Conservation (phyloP, 2,797 vertebrate genomes). For the Acropternis orthonyx region DNA sequence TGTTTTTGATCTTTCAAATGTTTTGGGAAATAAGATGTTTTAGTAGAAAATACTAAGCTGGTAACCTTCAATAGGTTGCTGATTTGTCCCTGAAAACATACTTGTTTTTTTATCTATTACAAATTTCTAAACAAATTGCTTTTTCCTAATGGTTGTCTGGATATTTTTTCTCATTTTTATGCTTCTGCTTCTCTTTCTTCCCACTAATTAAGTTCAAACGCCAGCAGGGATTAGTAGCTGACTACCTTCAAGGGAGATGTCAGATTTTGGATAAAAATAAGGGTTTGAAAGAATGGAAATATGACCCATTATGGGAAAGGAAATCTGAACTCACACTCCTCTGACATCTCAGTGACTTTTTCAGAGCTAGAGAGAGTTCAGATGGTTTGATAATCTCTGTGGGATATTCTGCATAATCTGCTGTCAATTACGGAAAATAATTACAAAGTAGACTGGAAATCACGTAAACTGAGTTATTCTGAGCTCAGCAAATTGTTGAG, state of each 20-base stretch:
- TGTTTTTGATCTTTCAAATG: background rate
- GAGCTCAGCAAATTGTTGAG: background rate
- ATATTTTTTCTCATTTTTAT: background rate
- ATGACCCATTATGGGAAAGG: background rate
- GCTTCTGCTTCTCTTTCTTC: background rate
- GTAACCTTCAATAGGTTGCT: background rate
- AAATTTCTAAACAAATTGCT: background rate
- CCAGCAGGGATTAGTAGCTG: background rate
- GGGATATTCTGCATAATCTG: background rate
- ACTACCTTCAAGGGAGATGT: background rate
- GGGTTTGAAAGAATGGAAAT: background rate
- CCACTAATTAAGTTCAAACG: background rate
- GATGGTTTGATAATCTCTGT: background rate
- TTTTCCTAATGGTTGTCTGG: background rate
- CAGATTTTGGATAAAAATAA: background rate
- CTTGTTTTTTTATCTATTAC: background rate
- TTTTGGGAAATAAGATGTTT: background rate
- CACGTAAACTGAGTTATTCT: background rate
- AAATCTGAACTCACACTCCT: background rate
- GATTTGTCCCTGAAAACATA: background rate
- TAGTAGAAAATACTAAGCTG: background rate
- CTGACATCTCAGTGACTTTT: background rate
- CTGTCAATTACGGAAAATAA: conserved; percentile 6
- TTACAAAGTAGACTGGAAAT: background rate
- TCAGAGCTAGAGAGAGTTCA: background rate